Conservation (phyloP, 2,888 invertebrate species). For the Zootermopsis nevadensis region DNA sequence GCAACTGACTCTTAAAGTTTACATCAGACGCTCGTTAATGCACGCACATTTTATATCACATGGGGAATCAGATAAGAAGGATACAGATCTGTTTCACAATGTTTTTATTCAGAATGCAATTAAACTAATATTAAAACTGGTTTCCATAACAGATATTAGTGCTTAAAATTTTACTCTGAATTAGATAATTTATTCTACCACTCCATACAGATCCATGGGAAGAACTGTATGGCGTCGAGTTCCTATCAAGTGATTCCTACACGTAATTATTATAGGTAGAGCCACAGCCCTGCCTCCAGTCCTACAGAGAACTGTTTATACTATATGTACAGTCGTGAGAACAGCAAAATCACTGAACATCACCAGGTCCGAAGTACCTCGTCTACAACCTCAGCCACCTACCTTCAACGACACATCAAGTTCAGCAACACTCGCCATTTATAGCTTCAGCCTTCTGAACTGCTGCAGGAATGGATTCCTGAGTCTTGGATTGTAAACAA, state of each 20-base stretch:
- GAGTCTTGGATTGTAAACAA: constrained; percentile 81
- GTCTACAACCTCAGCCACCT: background rate
- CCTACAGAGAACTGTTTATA: background rate
- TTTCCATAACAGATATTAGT: too few species aligned
- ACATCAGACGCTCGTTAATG: too few species aligned
- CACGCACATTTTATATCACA: background rate
- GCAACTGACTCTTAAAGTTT: too few species aligned
- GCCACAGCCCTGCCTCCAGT: background rate
- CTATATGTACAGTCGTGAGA: background rate
- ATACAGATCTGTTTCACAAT: background rate
- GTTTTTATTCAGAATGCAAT: background rate
- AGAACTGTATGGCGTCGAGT: background rate
- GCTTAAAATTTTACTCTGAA: too few species aligned
- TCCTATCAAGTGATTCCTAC: background rate
- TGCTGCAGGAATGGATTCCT: constrained; percentile 85
- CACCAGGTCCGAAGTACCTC: background rate
- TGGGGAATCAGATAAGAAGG: background rate
- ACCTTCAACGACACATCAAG: background rate
- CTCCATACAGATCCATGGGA: background rate
- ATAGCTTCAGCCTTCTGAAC: constrained; percentile 63
- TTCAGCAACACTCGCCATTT: constrained; percentile 33
- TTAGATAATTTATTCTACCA: background rate
- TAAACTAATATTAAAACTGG: background rate
- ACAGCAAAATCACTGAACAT: background rate
- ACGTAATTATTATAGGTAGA: background rate